Evolutionary conservation across 2,113 vertebrate genomes (phyloP).

Genomic region (Tragelaphus strepsiceros): DNA sequence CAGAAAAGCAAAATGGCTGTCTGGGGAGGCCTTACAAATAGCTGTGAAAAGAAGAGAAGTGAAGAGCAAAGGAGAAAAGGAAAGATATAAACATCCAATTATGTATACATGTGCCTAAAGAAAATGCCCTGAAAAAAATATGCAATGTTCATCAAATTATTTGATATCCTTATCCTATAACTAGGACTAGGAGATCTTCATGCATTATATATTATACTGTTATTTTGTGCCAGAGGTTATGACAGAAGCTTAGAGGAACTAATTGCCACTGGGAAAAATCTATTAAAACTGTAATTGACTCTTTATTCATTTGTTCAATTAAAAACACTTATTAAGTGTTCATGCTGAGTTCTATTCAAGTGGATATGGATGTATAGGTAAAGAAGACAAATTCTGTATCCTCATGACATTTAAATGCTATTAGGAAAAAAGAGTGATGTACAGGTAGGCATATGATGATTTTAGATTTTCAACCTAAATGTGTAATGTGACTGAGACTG

Average conservation of each 20-base stretch:
- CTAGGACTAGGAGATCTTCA: background rate
- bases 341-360: background rate
- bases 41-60: too few relatives aligned
- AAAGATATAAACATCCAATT: too few relatives aligned
- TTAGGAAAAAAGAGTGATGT: background rate
- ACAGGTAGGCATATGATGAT: background rate
- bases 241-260: background rate
- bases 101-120: background rate
- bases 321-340: background rate
- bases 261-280: background rate
- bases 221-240: background rate
- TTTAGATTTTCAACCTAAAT: background rate
- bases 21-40: too few relatives aligned
- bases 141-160: background rate
- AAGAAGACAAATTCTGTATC: background rate
- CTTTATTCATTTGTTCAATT: background rate
- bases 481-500: background rate
- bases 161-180: background rate
- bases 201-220: background rate
- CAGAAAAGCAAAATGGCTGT: too few relatives aligned
- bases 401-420: background rate
- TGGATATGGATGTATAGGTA: background rate
- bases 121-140: background rate
- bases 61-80: too few relatives aligned
- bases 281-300: background rate